A percentile compares a stretch with the other conserved stretches of the same genome.
phyloP scores from a whole-genome alignment of 1,140 invertebrate species.

The Babylonia areolata region DNA sequence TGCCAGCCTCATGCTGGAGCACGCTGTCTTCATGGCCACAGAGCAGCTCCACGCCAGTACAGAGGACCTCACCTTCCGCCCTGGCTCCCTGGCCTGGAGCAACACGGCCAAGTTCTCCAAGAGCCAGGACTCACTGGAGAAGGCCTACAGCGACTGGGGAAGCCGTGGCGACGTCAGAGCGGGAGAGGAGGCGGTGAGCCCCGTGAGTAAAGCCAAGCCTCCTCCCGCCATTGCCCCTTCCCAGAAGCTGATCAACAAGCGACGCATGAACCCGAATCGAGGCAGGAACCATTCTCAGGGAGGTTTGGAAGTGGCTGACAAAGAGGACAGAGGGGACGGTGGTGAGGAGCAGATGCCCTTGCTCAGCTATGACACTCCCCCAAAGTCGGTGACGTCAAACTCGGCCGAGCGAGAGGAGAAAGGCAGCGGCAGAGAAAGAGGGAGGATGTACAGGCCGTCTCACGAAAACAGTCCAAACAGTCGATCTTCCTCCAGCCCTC shows the following conservation, averaged over 20 bases:
- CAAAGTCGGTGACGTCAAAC: neutral
- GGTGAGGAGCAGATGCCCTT: slow-evolving; percentile 29
- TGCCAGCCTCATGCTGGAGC: slow-evolving; percentile 38
- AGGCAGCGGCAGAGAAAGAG: neutral
- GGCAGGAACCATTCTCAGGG: neutral
- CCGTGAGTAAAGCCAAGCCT: neutral
- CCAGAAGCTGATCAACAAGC: slow-evolving; percentile 31
- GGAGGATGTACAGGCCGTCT: neutral
- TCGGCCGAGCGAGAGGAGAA: neutral
- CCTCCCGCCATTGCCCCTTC: slow-evolving; percentile 17
- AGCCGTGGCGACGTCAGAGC: slow-evolving; percentile 28
- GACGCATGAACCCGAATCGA: slow-evolving; percentile 8
- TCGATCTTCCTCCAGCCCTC: neutral
- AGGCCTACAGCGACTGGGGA: slow-evolving; percentile 33
- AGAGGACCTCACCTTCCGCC: slow-evolving; percentile 33
- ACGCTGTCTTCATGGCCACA: slow-evolving; percentile 41
- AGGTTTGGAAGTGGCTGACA: neutral
- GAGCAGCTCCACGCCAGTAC: slow-evolving; percentile 32
- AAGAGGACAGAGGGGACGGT: neutral
- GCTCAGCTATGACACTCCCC: slow-evolving; percentile 18
- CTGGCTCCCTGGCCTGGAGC: slow-evolving; percentile 32
- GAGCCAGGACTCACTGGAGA: slow-evolving; percentile 36
- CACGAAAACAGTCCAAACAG: neutral
- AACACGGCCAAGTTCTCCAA: slow-evolving; percentile 26
- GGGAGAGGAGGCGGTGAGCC: neutral